Base-by-base conservation (phyloP, 1,140 invertebrate species). In the Penaeus indicus region DNA sequence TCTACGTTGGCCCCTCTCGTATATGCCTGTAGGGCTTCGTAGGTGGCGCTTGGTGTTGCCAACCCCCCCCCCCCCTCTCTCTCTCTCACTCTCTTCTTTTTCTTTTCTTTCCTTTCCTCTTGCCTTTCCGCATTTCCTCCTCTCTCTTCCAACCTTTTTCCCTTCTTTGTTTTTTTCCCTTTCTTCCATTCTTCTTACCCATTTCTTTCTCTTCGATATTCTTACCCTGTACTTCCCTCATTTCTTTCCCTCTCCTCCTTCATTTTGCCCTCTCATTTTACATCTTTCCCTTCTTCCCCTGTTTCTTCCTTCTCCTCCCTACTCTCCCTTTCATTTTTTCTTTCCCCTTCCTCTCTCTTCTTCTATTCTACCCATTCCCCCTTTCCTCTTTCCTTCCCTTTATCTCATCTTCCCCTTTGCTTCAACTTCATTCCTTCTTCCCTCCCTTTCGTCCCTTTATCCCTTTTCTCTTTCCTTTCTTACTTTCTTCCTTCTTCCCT, bases 11-110 rank as follows among this genome's bases (percentile, higher is more conserved):
- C 18, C 72, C 27, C 3, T 16, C 54, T 54, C 11, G 54, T 16
- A 16, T 19, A 25, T 38, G n/a, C n/a, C 13, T 32, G 25, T 27
- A 32, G 18, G 72, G 42, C n/a, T 38, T 32, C 72, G 42, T n/a
- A 25, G 7, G 25, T 75, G n/a, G 25, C 69, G 8, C 38, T n/a
- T 7, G 25, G 16, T 27, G 2, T 27, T 4, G 18, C 8, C n/a
- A 2, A 21, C 72, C 42, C 72, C 42, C 72, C 42, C n/a, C 42
- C 27, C 42, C 11, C 42, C n/a, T 21, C 72, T 21, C 27, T 21
- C 72, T 75, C 67, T 69, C 67, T 69, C 67, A 25, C 67, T 69
- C 67, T 72, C 69, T 25, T 38, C 25, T n/a, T 72, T 38, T 72
- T 16, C 21, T 25, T 27, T 25, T 27, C 72, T 11, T 25, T 13